phyloP scores from a whole-genome alignment of 2,888 invertebrate species.

The Blastobasis lacticolella region DNA sequence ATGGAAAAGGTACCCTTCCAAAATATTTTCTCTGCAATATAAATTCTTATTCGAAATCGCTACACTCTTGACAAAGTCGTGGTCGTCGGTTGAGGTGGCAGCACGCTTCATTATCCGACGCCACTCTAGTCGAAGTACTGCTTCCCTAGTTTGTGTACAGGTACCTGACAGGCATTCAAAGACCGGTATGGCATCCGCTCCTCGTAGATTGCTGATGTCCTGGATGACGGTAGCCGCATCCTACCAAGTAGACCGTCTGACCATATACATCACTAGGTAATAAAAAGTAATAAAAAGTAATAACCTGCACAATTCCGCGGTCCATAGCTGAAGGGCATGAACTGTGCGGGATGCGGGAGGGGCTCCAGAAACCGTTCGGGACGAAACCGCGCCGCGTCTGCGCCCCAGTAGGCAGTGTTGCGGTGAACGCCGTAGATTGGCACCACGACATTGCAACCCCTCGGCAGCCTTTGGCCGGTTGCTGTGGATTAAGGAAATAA shows the following conservation, averaged over 20 bases:
- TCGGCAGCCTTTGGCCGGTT: background rate
- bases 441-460: slow-evolving; percentile 4
- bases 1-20: too few relatives aligned
- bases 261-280: background rate
- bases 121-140: too few relatives aligned
- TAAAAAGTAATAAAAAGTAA: background rate
- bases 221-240: background rate
- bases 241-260: background rate
- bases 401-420: slow-evolving; percentile 17
- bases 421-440: slow-evolving; percentile 16
- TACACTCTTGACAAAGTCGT: too few relatives aligned
- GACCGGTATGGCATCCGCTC: background rate
- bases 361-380: slow-evolving; percentile 17
- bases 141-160: background rate
- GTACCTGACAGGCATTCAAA: background rate
- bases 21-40: too few relatives aligned
- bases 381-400: slow-evolving; percentile 14
- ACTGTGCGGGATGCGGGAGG: slow-evolving; percentile 12
- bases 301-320: slow-evolving; percentile 14
- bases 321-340: slow-evolving; percentile 16
- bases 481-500: background rate
- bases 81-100: too few relatives aligned
- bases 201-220: background rate
- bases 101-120: too few relatives aligned
- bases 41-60: too few relatives aligned